Percentiles rank a stretch among this genome's conserved stretches.
Conservation (phyloP, 2,113 vertebrate genomes). For the Pseudolaguvia tuberculata region DNA sequence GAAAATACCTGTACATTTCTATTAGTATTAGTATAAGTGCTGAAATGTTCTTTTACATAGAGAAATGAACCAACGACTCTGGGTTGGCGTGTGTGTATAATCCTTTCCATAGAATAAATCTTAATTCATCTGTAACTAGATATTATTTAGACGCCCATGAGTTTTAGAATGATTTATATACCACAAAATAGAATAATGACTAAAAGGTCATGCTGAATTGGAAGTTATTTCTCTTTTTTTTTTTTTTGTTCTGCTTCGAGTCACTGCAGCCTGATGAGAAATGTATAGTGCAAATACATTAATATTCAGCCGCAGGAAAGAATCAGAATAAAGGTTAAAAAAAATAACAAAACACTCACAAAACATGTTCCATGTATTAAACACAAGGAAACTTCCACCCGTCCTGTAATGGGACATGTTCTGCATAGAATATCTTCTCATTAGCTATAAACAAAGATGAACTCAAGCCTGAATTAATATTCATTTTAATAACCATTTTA, state of each 20-base stretch:
- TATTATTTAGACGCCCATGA: not conserved
- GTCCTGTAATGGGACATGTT: too few species aligned
- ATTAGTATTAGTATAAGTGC: not conserved
- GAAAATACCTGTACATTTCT: too few species aligned
- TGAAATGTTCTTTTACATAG: too few species aligned
- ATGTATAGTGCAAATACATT: slow-evolving; percentile 8
- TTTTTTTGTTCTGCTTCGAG: too few species aligned
- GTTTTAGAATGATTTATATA: not conserved
- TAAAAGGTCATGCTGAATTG: not conserved
- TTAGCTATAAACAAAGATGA: too few species aligned
- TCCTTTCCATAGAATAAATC: not conserved
- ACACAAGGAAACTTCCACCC: too few species aligned
- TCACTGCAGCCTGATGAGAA: too few species aligned
- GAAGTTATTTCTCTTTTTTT: not conserved
- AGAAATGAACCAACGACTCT: too few species aligned
- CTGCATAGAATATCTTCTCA: too few species aligned
- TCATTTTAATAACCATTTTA: not conserved
- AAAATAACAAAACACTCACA: not conserved
- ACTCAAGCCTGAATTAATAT: not conserved
- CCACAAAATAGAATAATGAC: not conserved
- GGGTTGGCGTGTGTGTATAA: too few species aligned
- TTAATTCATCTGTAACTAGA: not conserved
- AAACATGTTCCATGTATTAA: too few species aligned
- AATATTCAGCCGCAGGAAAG: not conserved
- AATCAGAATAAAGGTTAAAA: not conserved